Evolutionary conservation across 2,797 vertebrate genomes (phyloP).

Genomic region (Darevskia mixta): DNA sequence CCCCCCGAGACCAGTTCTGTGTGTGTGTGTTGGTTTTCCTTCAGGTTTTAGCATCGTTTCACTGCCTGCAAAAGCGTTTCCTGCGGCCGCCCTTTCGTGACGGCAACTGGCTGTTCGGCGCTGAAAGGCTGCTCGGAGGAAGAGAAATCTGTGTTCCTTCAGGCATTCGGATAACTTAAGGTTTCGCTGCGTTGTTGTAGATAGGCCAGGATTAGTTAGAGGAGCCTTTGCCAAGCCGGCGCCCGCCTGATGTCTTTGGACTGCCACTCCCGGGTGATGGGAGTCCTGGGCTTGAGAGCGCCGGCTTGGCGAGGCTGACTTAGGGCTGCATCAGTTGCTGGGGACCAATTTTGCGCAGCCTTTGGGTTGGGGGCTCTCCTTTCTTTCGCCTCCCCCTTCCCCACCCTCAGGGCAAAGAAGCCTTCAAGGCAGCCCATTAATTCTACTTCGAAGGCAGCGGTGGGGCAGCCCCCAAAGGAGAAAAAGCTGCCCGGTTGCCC

Average conservation of each 20-base stretch:
- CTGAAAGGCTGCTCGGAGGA: background rate
- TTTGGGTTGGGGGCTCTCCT: background rate
- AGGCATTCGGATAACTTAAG: background rate
- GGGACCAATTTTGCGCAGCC: background rate
- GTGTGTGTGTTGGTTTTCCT: no score
- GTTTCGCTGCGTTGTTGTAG: background rate
- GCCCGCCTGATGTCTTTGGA: no score
- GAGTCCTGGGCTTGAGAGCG: background rate
- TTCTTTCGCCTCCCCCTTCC: background rate
- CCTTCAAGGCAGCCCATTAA: rapidly evolving
- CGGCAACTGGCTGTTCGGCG: background rate
- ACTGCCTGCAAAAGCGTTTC: background rate
- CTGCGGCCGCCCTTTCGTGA: background rate
- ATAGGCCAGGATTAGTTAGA: background rate
- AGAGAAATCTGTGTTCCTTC: no score
- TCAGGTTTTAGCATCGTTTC: background rate
- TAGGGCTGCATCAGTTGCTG: background rate
- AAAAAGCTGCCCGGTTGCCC: background rate
- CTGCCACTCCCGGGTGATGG: background rate
- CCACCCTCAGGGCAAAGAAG: background rate
- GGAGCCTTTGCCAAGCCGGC: no score
- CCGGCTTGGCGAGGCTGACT: background rate
- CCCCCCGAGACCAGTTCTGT: no score
- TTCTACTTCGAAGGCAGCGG: no score
- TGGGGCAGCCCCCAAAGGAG: rapidly evolving